phyloP scores from a whole-genome alignment of 2,888 invertebrate species.

The Elegia similella region DNA sequence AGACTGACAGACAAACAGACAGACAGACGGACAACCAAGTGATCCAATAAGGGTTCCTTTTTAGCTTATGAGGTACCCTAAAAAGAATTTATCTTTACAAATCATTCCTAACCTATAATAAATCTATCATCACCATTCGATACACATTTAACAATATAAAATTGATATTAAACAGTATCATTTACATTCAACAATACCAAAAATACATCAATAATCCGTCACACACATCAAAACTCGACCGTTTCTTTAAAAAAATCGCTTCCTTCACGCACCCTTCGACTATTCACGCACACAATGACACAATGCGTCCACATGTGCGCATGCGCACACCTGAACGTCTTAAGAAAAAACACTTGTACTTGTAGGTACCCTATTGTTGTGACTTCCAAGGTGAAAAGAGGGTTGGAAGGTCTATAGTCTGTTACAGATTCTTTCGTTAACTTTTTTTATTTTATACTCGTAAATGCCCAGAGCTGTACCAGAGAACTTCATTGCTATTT shows the following conservation, averaged over 20 bases:
- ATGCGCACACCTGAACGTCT: constrained; percentile 3
- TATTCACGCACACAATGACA: background rate
- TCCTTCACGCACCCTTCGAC: background rate
- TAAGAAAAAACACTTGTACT: constrained; percentile 7
- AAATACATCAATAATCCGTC: background rate
- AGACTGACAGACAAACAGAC: too few species aligned
- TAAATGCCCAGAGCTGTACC: too few species aligned
- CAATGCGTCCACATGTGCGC: background rate
- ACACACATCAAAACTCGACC: background rate
- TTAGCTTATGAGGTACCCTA: too few species aligned
- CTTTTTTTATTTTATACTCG: too few species aligned
- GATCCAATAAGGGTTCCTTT: too few species aligned
- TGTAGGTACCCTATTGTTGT: background rate
- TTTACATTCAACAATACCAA: too few species aligned
- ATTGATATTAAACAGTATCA: background rate
- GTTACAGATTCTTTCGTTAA: too few species aligned
- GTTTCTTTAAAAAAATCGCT: background rate
- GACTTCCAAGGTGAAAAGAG: background rate
- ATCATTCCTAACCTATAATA: too few species aligned
- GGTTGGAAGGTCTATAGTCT: too few species aligned
- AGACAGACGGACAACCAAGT: too few species aligned
- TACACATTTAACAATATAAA: background rate
- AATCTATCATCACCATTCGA: background rate
- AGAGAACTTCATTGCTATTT: too few species aligned
- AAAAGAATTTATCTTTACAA: too few species aligned